A percentile compares a stretch with the other conserved stretches of the same genome.
phyloP scores from a whole-genome alignment of 2,888 invertebrate genomes.

The Heliconius ethilla region DNA sequence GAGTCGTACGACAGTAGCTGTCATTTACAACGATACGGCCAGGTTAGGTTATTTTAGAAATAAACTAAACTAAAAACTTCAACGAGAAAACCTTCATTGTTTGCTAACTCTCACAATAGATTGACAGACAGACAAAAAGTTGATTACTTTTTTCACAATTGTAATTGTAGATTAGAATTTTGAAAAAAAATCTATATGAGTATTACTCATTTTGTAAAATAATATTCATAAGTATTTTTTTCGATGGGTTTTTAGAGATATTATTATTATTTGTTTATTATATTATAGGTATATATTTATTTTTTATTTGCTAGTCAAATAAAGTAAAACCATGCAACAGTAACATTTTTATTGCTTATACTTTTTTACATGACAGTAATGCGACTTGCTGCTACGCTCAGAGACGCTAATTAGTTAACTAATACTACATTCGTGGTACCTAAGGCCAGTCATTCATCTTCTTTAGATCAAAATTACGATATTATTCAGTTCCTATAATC shows the following conservation, averaged over 20 bases:
- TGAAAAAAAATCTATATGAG: not conserved
- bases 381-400: not conserved
- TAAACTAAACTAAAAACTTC: constrained; percentile 15
- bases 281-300: too few species aligned
- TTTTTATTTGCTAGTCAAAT: not conserved
- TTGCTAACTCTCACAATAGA: constrained; percentile 14
- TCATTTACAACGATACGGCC: constrained; percentile 11
- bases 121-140: constrained; percentile 7
- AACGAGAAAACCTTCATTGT: constrained; percentile 14
- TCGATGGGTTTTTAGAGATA: not conserved
- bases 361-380: not conserved
- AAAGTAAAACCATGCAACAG: not conserved
- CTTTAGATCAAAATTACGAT: not conserved
- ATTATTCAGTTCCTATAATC: not conserved
- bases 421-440: not conserved
- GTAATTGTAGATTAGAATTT: not conserved
- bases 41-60: constrained; percentile 3
- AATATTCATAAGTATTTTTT: not conserved
- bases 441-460: not conserved
- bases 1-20: constrained; percentile 1
- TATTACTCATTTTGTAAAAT: not conserved
- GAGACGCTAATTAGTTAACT: not conserved
- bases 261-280: too few species aligned
- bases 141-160: constrained; percentile 14
- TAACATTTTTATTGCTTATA: not conserved